A percentile compares a stretch with the other conserved stretches of the same genome.
These are phyloP conservation scores for Phenganax marumi DNA, from an alignment of 92 coral and sea anemone species.

Conservation along the genomic window DNA sequence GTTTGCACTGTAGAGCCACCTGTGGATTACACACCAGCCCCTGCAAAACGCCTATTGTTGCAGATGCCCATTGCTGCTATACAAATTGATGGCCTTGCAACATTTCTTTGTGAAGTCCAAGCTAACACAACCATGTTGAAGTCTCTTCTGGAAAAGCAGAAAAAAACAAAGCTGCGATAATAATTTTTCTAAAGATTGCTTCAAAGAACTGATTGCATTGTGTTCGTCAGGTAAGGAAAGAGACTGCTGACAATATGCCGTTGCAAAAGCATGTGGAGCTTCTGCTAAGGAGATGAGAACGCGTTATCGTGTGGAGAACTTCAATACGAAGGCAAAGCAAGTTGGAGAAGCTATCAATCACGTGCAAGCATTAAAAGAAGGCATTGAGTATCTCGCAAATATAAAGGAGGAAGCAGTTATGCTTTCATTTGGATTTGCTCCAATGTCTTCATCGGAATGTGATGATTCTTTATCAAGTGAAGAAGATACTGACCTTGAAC, in stretches of 20 bases:
- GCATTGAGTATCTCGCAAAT: not conserved
- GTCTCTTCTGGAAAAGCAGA: no score
- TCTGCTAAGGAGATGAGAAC: not conserved
- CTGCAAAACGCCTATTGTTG: no score
- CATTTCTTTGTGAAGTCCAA: no score
- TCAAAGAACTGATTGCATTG: no score
- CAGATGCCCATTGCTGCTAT: no score
- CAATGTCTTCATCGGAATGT: conserved; percentile 21
- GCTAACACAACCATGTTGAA: no score
- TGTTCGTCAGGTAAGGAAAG: no score
- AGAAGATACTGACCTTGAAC: conserved; percentile 16
- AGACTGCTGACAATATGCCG: not conserved
- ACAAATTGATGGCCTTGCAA: no score
- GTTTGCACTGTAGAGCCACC: not conserved
- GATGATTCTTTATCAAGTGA: conserved; percentile 15
- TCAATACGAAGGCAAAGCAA: conserved; percentile 1
- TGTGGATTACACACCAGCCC: not conserved
- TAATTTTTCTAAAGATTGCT: no score
- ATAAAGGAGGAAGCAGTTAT: conserved; percentile 9
- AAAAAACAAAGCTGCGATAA: no score
- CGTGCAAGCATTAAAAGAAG: conserved; percentile 2
- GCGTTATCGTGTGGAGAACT: not conserved
- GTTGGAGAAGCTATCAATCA: not conserved
- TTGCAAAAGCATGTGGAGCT: conserved; percentile 8
- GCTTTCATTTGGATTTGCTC: conserved; percentile 1